Percentiles rank a stretch among this genome's conserved stretches.
Evolutionary conservation across 2,888 invertebrate genomes (phyloP).

Genomic region (Patella pellucida): DNA sequence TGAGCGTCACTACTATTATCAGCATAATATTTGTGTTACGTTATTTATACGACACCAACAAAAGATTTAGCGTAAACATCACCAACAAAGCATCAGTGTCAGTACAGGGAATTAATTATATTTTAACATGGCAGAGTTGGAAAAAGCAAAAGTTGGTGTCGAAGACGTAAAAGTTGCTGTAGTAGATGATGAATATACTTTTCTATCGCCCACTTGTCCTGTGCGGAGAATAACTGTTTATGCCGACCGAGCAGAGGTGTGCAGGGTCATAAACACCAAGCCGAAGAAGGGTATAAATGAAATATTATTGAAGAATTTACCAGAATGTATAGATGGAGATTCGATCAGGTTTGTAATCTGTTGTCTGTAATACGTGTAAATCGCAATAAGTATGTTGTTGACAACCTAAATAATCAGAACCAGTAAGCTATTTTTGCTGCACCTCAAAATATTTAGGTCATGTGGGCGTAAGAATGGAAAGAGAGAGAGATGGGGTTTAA

Average conservation of each 20-base stretch:
- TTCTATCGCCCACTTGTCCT: conserved; percentile 35
- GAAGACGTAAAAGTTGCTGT: not conserved
- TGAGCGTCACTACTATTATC: too few relatives aligned
- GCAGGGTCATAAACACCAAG: conserved; percentile 40
- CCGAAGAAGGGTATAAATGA: conserved; percentile 47
- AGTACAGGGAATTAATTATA: not conserved
- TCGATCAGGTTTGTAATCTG: conserved; percentile 47
- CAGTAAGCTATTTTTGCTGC: too few relatives aligned
- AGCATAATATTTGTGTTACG: too few relatives aligned
- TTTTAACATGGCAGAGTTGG: not conserved
- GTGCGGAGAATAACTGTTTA: conserved; percentile 54
- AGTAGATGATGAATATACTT: conserved; percentile 13
- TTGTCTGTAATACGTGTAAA: too few relatives aligned
- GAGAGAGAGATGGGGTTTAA: too few relatives aligned
- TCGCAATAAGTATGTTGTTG: too few relatives aligned
- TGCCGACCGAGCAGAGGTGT: conserved; percentile 57
- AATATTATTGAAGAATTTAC: conserved; percentile 49
- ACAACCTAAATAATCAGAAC: too few relatives aligned
- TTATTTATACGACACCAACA: too few relatives aligned
- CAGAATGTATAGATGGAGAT: conserved; percentile 49
- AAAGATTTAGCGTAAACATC: too few relatives aligned
- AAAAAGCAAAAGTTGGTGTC: not conserved
- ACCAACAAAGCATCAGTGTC: not conserved
- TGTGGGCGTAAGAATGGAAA: too few relatives aligned
- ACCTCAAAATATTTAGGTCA: too few relatives aligned